Percentiles rank a stretch among this genome's conserved stretches.
phyloP scores from a whole-genome alignment of 2,797 vertebrate genomes.

The Telmatherina bonti region DNA sequence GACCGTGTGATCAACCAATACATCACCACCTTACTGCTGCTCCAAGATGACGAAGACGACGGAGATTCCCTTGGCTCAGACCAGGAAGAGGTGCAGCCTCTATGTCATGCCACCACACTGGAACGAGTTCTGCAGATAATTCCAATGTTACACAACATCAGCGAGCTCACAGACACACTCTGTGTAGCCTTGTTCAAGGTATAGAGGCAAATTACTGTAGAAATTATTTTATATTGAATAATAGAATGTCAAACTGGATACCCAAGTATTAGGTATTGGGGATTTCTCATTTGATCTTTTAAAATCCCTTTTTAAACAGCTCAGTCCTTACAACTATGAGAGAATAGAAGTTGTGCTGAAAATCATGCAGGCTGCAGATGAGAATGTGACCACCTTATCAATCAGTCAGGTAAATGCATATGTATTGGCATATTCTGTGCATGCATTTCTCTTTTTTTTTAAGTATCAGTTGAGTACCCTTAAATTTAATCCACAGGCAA shows the following conservation, averaged over 20 bases:
- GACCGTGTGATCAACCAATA: conserved; percentile 90
- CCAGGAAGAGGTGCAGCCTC: conserved; percentile 45
- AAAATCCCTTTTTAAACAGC: conserved; percentile 76
- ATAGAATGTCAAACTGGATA: background rate
- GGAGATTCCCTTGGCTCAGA: background rate
- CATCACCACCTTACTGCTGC: conserved; percentile 92
- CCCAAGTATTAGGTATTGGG: background rate
- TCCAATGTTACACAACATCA: conserved; percentile 86
- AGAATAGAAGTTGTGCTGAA: conserved; percentile 90
- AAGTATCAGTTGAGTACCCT: background rate
- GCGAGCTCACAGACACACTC: conserved; percentile 87
- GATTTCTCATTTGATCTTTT: conserved; percentile 5
- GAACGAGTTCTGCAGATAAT: conserved; percentile 87
- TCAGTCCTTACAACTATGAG: conserved; percentile 97
- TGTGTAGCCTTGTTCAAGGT: conserved; percentile 90
- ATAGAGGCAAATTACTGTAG: conserved; percentile 7
- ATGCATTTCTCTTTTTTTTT: background rate
- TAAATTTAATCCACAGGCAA: conserved; percentile 78
- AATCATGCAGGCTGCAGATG: conserved; percentile 89
- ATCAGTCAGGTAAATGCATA: conserved; percentile 86
- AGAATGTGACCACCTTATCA: conserved; percentile 84
- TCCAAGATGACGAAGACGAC: conserved; percentile 73
- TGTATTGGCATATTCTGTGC: background rate
- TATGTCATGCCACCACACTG: conserved; percentile 76
- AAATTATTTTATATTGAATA: background rate